phyloP scores from a whole-genome alignment of 2,888 invertebrate species.

The Lydus trimaculatus region DNA sequence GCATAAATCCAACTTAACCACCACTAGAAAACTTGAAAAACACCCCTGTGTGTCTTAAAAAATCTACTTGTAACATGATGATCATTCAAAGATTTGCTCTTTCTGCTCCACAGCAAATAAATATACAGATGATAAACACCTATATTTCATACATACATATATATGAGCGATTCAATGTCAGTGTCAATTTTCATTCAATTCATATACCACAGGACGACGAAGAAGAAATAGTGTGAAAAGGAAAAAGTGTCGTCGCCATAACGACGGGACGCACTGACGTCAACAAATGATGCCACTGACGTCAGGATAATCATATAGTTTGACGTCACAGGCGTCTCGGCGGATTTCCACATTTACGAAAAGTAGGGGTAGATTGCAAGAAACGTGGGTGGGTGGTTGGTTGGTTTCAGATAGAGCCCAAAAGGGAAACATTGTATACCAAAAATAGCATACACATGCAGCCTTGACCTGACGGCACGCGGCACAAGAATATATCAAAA shows the following conservation, averaged over 20 bases:
- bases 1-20: no score
- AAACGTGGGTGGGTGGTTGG: constrained; percentile 37
- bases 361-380: constrained; percentile 33
- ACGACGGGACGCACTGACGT: constrained; percentile 46
- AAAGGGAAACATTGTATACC: constrained; percentile 21
- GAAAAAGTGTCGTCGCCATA: constrained; percentile 38
- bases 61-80: no score
- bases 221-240: constrained; percentile 13
- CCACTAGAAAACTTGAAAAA: no score
- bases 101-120: no score
- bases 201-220: constrained; percentile 30
- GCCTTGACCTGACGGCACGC: constrained; percentile 24
- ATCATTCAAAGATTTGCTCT: no score
- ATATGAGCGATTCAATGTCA: constrained; percentile 34
- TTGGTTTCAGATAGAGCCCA: constrained; percentile 10
- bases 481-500: no score
- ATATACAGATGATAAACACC: no score
- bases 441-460: constrained; percentile 22
- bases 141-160: no score
- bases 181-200: constrained; percentile 46
- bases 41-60: no score
- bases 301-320: constrained; percentile 41
- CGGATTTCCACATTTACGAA: constrained; percentile 37
- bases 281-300: constrained; percentile 38
- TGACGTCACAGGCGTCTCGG: constrained; percentile 51